These are phyloP conservation scores for Menidia beryllina DNA, from an alignment of 2,113 vertebrate species.

Conservation along the genomic window DNA sequence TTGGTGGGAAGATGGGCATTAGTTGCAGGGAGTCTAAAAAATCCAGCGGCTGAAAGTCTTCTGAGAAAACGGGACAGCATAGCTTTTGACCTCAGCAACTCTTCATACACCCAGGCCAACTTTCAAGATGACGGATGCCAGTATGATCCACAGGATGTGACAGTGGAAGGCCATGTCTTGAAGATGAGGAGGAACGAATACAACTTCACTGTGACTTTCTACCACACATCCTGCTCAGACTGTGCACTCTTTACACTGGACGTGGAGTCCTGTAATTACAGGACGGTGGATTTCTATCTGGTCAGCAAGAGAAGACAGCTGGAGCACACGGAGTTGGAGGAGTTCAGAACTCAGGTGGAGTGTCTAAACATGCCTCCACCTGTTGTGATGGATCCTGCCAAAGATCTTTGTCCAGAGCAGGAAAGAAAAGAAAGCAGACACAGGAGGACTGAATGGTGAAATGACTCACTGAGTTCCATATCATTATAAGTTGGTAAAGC, in stretches of 20 bases:
- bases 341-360: conserved; percentile 54
- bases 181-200: background rate
- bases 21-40: conserved; percentile 50
- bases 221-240: conserved; percentile 41
- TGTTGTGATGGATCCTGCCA: conserved; percentile 54
- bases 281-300: conserved; percentile 30
- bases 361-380: conserved; percentile 57
- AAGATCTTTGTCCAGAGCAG: conserved; percentile 50
- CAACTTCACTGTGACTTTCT: background rate
- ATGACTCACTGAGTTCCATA: background rate
- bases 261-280: background rate
- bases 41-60: conserved; percentile 28
- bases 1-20: conserved; percentile 52
- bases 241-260: conserved; percentile 39
- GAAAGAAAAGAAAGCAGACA: background rate
- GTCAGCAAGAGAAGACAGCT: conserved; percentile 62
- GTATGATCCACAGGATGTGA: conserved; percentile 21
- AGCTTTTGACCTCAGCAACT: background rate
- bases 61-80: conserved; percentile 48
- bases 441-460: background rate
- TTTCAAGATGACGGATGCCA: background rate
- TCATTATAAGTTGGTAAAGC: too few species aligned
- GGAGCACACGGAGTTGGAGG: conserved; percentile 49
- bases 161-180: conserved; percentile 44
- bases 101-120: conserved; percentile 21